These are phyloP conservation scores for Hyperoplus lanceolatus DNA, from an alignment of 2,797 vertebrate species.

Conservation along the genomic window DNA sequence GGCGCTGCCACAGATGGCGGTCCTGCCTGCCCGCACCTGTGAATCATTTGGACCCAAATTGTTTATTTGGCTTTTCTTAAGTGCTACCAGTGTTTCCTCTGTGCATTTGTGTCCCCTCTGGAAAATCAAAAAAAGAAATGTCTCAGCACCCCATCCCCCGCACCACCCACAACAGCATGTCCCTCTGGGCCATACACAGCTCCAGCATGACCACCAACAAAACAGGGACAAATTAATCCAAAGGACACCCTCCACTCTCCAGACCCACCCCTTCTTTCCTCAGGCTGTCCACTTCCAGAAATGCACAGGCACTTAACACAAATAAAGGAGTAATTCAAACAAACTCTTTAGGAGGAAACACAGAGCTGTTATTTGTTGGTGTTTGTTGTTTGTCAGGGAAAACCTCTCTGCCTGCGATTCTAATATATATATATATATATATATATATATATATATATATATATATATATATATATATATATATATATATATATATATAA, in stretches of 20 bases:
- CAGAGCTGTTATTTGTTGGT: conserved; percentile 51
- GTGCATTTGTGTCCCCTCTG: conserved; percentile 68
- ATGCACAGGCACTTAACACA: conserved; percentile 64
- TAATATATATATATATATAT: conserved; percentile 48
- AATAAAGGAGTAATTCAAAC: conserved; percentile 74
- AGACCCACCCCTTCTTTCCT: conserved; percentile 44
- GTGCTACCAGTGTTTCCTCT: conserved; percentile 88
- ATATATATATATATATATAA: conserved; percentile 55
- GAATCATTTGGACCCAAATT: conserved; percentile 87
- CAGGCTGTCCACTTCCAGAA: conserved; percentile 72
- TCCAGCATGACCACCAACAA: conserved; percentile 71
- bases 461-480: no score
- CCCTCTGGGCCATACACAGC: conserved; percentile 65
- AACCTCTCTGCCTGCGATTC: conserved; percentile 50
- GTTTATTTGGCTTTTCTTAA: conserved; percentile 88
- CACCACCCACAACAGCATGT: conserved; percentile 61
- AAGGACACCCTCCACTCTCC: conserved; percentile 65
- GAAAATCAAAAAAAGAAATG: conserved; percentile 43
- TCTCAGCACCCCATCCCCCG: conserved; percentile 23
- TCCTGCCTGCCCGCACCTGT: conserved; percentile 83
- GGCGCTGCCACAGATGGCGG: conserved; percentile 78
- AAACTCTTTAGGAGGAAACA: conserved; percentile 57
- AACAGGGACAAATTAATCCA: conserved; percentile 79
- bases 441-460: conserved; percentile 42
- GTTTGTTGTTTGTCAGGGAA: conserved; percentile 60